phyloP scores from a whole-genome alignment of 2,113 vertebrate species.

The Bothrops jararaca region DNA sequence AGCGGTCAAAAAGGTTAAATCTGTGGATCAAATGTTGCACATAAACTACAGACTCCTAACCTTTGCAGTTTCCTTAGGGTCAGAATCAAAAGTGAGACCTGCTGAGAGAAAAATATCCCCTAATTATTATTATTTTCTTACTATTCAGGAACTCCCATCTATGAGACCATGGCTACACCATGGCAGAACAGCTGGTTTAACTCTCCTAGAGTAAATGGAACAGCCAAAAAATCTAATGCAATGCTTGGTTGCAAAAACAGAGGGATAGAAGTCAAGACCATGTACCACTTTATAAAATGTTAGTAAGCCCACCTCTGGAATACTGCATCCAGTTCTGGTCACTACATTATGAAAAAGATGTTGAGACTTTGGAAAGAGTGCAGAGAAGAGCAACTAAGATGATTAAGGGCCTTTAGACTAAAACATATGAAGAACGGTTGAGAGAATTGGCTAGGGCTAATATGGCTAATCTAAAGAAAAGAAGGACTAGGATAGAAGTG shows the following conservation, averaged over 20 bases:
- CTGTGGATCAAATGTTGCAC: neutral
- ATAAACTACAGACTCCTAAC: constrained; percentile 7
- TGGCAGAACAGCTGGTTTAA: neutral
- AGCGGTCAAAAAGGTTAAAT: neutral
- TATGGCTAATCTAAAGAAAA: neutral
- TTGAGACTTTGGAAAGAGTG: neutral
- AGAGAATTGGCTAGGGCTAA: neutral
- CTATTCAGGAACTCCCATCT: neutral
- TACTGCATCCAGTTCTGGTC: neutral
- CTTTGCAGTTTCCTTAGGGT: constrained; percentile 11
- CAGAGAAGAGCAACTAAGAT: neutral
- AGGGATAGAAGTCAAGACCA: neutral
- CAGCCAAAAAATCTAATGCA: neutral
- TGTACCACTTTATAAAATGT: neutral
- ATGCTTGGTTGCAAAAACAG: neutral
- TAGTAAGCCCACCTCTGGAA: neutral
- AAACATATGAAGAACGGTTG: neutral
- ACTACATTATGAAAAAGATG: neutral
- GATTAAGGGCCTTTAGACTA: neutral
- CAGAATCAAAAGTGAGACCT: neutral
- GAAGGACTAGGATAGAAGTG: neutral
- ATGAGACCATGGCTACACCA: neutral
- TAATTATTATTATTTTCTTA: neutral
- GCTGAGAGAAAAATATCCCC: neutral
- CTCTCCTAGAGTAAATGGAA: neutral